Evolutionary conservation across 2,797 vertebrate species (phyloP), one percentile per base, ranked within the genome.

Genomic region (Platalea minor): DNA sequence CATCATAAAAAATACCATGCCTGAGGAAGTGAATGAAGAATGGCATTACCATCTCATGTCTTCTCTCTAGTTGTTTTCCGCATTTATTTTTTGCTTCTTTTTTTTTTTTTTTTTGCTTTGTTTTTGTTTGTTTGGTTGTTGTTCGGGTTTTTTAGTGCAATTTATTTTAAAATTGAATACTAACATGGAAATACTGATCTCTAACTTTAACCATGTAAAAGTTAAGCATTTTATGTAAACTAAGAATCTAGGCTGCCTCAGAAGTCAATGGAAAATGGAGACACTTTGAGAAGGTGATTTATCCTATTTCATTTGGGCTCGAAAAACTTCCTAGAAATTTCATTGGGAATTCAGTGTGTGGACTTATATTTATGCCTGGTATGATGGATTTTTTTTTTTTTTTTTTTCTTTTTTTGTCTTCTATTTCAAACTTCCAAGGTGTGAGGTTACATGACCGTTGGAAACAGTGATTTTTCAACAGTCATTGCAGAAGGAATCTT

Each of bases 111-210:
- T 39, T 39, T 7, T 45, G 43, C 37, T 17, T 16, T 41, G 39
- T 41, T 5, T 14, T 28, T 63, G 0, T 37, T 75, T 13, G 4
- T 26, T 67, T 51, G 2, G 13, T 84, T 37, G 21, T 11, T 7
- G 2, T 0, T 7, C 65, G 8, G 2, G 0, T 7, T 70, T 56
- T 39, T 56, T 39, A 43, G 3, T 17, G 8, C 2, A 76, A 57
- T n/a, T 21, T 82, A 69, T 54, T 85, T 85, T 35, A 51, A 76
- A 85, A 67, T 54, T 2, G 9, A 45, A 11, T 56, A 28, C 16
- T 43, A 77, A 39, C 4, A 29, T 48, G 48, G 63, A 93, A 88
- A 93, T 60, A 41, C 3, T 41, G 13, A 39, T 51, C 8, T 84
- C 17, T 86, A 83, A 45, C 15, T 80, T 59, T 53, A 65, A 19